These are phyloP conservation scores for Calliphora vicina DNA, from an alignment of 1,140 invertebrate genomes.

Conservation along the genomic window DNA sequence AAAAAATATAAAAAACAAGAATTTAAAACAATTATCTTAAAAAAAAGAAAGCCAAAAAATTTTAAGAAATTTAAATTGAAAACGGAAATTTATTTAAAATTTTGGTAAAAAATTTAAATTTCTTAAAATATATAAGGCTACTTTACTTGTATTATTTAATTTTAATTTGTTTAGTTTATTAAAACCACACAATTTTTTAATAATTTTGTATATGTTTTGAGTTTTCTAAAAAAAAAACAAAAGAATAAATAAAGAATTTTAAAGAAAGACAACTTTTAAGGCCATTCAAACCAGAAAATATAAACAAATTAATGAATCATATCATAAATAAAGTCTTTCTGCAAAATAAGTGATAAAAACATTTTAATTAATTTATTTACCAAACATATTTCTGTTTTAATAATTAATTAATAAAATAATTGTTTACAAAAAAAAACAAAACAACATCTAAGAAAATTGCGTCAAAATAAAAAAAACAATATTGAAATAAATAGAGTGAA, in stretches of 20 bases:
- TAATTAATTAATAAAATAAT: conserved; percentile 20
- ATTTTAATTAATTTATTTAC: conserved; percentile 38
- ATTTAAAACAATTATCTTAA: not conserved
- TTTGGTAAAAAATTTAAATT: not conserved
- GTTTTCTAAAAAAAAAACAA: not conserved
- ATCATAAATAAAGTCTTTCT: not conserved
- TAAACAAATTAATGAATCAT: not conserved
- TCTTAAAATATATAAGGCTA: not conserved
- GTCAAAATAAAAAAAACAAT: not conserved
- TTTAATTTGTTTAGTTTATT: not conserved
- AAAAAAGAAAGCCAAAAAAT: too few species aligned
- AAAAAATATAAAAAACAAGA: conserved; percentile 12
- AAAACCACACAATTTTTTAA: not conserved
- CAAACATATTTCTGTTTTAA: conserved; percentile 31
- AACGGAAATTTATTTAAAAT: not conserved
- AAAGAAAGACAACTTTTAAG: not conserved
- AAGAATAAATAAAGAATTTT: not conserved
- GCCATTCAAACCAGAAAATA: too few species aligned
- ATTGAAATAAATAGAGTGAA: too few species aligned
- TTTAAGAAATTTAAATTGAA: not conserved
- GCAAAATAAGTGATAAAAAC: conserved; percentile 50
- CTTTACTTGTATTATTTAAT: not conserved
- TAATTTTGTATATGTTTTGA: not conserved
- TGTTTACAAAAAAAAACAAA: not conserved
- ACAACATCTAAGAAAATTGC: conserved; percentile 5